Conservation (phyloP, 92 coral and sea anemone genomes). For the Zoanthus sociatus region DNA sequence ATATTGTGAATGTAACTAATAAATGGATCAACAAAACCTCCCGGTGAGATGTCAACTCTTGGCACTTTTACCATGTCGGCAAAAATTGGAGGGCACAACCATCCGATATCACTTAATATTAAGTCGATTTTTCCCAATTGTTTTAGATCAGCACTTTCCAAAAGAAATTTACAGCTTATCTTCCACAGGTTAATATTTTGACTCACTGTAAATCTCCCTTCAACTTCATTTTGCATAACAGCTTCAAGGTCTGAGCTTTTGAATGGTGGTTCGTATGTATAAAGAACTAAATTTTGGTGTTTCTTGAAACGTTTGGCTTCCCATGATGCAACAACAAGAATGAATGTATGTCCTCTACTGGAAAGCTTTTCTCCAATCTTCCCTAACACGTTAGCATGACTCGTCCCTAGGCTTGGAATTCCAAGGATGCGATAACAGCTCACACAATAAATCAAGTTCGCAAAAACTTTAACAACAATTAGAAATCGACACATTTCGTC, state of each 20-base stretch:
- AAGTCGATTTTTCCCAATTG: constrained; percentile 54
- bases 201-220: constrained; percentile 54
- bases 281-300: constrained; percentile 10
- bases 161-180: constrained; percentile 67
- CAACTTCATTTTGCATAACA: constrained; percentile 63
- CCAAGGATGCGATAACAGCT: constrained; percentile 68
- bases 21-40: constrained; percentile 77
- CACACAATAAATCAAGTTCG: background rate
- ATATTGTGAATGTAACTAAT: constrained; percentile 76
- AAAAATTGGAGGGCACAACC: constrained; percentile 74
- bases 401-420: constrained; percentile 73
- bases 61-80: constrained; percentile 76
- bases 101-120: constrained; percentile 79
- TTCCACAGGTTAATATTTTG: constrained; percentile 59
- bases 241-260: constrained; percentile 56
- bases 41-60: constrained; percentile 81
- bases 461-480: background rate
- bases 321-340: constrained; percentile 70
- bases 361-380: constrained; percentile 79
- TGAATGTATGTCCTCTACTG: constrained; percentile 70
- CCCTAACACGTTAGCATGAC: constrained; percentile 71
- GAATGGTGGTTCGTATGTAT: constrained; percentile 62
- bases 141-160: constrained; percentile 45
- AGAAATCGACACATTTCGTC: background rate
- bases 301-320: constrained; percentile 43